Percentiles rank a stretch among this genome's conserved stretches.
phyloP scores from a whole-genome alignment of 2,888 invertebrate genomes.

The Colletes collaris region DNA sequence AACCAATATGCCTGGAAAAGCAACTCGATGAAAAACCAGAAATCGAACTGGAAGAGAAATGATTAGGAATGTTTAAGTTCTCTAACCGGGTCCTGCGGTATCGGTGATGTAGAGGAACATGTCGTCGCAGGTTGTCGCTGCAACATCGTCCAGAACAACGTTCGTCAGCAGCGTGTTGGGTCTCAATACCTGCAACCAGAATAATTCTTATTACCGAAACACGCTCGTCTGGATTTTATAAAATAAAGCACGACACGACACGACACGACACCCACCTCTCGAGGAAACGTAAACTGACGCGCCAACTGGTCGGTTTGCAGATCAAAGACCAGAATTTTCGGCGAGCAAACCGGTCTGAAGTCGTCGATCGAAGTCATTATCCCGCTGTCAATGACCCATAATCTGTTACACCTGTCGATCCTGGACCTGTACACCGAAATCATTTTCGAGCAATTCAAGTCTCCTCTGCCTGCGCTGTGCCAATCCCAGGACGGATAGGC shows the following conservation, averaged over 20 bases:
- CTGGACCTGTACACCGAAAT: conserved; percentile 91
- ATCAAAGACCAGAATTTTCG: conserved; percentile 92
- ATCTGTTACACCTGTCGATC: conserved; percentile 91
- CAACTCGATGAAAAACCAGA: no score
- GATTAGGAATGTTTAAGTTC: not conserved
- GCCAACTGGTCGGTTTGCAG: conserved; percentile 89
- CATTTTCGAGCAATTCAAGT: conserved; percentile 90
- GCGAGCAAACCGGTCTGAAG: conserved; percentile 88
- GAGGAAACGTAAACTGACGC: conserved; percentile 89
- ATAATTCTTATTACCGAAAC: not conserved
- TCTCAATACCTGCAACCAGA: conserved; percentile 85
- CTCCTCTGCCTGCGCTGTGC: conserved; percentile 88
- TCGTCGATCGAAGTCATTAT: conserved; percentile 89
- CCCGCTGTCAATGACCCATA: conserved; percentile 93
- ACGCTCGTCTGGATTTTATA: no score
- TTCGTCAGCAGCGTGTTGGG: conserved; percentile 91
- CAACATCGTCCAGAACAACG: conserved; percentile 90
- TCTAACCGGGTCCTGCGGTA: conserved; percentile 90
- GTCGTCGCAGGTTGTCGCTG: conserved; percentile 89
- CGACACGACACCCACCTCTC: conserved; percentile 81
- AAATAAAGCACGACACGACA: no score
- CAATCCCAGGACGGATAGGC: conserved; percentile 91
- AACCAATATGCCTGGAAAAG: conserved; percentile 83
- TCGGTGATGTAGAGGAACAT: conserved; percentile 92
- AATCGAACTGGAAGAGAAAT: not conserved